These are phyloP conservation scores for Zygogramma bicolorata DNA, from an alignment of 2,888 invertebrate species.

Conservation along the genomic window DNA sequence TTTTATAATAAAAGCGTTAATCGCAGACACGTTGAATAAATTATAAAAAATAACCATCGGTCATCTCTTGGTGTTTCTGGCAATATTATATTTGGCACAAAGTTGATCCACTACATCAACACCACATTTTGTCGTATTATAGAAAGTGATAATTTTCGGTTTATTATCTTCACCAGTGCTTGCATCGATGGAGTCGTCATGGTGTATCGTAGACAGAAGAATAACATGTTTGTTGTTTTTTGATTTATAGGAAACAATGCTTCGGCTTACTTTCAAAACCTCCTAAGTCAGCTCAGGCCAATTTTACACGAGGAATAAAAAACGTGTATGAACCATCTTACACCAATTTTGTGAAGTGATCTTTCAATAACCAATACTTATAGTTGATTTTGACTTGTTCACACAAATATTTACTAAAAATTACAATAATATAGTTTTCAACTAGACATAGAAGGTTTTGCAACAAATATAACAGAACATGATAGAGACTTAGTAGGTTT, in stretches of 20 bases:
- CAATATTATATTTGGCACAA: neutral
- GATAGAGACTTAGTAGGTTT: neutral
- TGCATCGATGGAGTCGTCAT: no score
- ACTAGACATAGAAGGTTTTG: neutral
- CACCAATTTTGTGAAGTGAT: neutral
- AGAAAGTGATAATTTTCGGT: no score
- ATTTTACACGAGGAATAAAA: neutral
- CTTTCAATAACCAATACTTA: neutral
- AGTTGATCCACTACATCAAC: neutral
- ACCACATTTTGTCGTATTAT: neutral
- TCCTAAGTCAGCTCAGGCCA: neutral
- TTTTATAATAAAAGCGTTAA: neutral
- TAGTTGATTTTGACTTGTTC: neutral
- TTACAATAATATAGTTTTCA: neutral
- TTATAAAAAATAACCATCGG: neutral
- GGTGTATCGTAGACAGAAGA: no score
- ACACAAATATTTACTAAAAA: neutral
- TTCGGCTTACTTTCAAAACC: neutral
- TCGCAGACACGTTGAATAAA: neutral
- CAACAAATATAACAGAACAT: neutral
- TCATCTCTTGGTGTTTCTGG: neutral
- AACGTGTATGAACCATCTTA: neutral
- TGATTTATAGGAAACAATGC: neutral
- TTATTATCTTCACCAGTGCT: no score
- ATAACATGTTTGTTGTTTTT: no score